Conservation (phyloP, 30 jellyfish, hydroid and myxozoan species). For the Aurelia sp. region DNA sequence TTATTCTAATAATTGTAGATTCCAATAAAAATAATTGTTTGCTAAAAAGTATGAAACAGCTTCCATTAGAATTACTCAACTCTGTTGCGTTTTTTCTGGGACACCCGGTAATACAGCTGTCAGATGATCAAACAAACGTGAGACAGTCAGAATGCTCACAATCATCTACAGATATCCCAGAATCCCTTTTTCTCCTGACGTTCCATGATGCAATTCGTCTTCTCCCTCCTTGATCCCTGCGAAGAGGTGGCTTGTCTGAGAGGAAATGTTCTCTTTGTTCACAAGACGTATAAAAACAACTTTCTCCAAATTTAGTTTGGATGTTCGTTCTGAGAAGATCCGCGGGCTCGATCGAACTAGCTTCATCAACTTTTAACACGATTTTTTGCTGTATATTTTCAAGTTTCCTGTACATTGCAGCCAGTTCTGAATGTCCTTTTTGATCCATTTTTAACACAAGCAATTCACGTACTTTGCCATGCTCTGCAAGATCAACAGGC, state of each 20-base stretch:
- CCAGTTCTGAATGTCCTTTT: slow-evolving; percentile 44
- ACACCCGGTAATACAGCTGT: not conserved
- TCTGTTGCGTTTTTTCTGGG: too few species aligned
- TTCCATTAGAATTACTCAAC: too few species aligned
- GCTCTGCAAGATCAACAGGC: slow-evolving; percentile 60
- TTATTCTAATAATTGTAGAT: too few species aligned
- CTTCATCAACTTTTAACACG: not conserved
- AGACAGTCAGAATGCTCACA: slow-evolving; percentile 12
- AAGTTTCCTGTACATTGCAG: slow-evolving; percentile 35
- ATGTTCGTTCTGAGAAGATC: not conserved
- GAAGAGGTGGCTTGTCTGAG: slow-evolving; percentile 10
- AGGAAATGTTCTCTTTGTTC: slow-evolving; percentile 33
- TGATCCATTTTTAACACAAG: slow-evolving; percentile 29
- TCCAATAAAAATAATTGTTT: too few species aligned
- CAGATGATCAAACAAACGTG: not conserved
- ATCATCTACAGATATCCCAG: slow-evolving; percentile 60
- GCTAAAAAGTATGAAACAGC: too few species aligned
- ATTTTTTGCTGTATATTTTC: not conserved
- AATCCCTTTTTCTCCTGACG: slow-evolving; percentile 51
- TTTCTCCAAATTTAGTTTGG: not conserved
- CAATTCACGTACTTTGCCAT: slow-evolving; percentile 13
- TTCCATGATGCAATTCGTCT: slow-evolving; percentile 43
- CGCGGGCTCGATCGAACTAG: not conserved
- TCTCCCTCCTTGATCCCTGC: slow-evolving; percentile 26
- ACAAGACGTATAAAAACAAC: slow-evolving; percentile 23